Evolutionary conservation across 2,113 vertebrate species (phyloP).

Genomic region (Malurus melanocephalus): DNA sequence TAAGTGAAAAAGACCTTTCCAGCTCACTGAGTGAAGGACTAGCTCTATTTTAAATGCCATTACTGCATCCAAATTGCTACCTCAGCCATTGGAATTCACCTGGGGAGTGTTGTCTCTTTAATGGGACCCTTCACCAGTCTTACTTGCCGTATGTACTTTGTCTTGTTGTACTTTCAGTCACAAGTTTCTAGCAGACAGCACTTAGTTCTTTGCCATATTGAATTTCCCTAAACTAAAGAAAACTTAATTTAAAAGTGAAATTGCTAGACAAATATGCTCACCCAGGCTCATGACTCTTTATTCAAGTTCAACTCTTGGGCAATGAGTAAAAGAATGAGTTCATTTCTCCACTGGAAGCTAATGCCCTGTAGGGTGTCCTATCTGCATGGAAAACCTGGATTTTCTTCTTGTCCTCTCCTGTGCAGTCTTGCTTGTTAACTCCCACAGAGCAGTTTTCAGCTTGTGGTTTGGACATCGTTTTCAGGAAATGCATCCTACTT

Average conservation of each 20-base stretch:
- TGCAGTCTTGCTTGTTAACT: not conserved
- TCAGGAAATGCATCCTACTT: not conserved
- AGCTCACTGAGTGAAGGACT: not conserved
- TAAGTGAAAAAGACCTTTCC: not conserved
- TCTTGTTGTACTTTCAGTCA: not conserved
- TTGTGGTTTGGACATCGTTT: not conserved
- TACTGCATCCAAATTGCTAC: not conserved
- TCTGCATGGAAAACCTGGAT: not conserved
- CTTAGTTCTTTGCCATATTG: not conserved
- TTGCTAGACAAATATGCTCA: not conserved
- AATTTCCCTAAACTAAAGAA: not conserved
- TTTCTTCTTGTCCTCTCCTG: not conserved
- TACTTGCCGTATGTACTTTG: not conserved
- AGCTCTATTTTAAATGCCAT: not conserved
- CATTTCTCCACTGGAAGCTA: not conserved
- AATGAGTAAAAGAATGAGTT: not conserved
- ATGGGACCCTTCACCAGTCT: not conserved
- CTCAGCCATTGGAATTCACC: not conserved
- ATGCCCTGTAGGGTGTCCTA: not conserved
- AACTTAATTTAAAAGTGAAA: not conserved
- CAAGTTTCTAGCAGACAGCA: not conserved
- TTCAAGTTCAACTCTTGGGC: not conserved
- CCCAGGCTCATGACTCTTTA: not conserved
- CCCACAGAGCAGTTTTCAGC: not conserved
- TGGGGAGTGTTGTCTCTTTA: not conserved